A percentile compares a stretch with the other conserved stretches of the same genome.
These are phyloP conservation scores for Sesia apiformis DNA, from an alignment of 2,888 invertebrate genomes.

Conservation along the genomic window DNA sequence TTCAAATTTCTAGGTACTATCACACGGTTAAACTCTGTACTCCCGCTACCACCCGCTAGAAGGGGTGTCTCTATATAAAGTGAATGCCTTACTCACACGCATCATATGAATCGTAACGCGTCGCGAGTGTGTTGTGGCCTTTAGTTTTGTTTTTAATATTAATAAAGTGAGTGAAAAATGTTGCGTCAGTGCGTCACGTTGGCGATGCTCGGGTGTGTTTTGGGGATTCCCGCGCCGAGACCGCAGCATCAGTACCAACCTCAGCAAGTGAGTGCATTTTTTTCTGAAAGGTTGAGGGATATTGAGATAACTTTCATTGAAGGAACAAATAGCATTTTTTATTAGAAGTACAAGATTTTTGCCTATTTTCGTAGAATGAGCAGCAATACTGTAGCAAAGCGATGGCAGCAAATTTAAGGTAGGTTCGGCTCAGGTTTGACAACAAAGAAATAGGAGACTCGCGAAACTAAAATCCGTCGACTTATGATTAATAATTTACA, in stretches of 20 bases:
- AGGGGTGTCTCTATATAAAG: conserved; percentile 69
- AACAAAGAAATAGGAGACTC: too few species aligned
- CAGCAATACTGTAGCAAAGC: background rate
- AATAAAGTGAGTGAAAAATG: conserved; percentile 48
- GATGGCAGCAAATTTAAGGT: background rate
- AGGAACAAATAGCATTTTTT: too few species aligned
- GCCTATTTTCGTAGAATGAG: background rate
- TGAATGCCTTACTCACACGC: conserved; percentile 46
- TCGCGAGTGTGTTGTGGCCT: conserved; percentile 52
- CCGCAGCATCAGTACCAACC: conserved; percentile 54
- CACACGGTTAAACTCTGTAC: conserved; percentile 12
- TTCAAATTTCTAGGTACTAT: conserved; percentile 10
- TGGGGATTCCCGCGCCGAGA: conserved; percentile 33
- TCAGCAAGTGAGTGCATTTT: conserved; percentile 41
- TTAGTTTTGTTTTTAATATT: conserved; percentile 17
- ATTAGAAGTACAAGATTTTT: background rate
- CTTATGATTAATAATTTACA: too few species aligned
- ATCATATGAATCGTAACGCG: conserved; percentile 45
- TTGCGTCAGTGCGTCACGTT: conserved; percentile 52
- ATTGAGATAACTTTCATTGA: too few species aligned
- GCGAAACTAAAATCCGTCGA: too few species aligned
- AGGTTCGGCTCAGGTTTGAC: too few species aligned
- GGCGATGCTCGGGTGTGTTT: conserved; percentile 50
- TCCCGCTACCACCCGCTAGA: conserved; percentile 43
- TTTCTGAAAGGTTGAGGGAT: background rate